Conservation (phyloP, 2,888 invertebrate genomes). For the Pammene aurita region DNA sequence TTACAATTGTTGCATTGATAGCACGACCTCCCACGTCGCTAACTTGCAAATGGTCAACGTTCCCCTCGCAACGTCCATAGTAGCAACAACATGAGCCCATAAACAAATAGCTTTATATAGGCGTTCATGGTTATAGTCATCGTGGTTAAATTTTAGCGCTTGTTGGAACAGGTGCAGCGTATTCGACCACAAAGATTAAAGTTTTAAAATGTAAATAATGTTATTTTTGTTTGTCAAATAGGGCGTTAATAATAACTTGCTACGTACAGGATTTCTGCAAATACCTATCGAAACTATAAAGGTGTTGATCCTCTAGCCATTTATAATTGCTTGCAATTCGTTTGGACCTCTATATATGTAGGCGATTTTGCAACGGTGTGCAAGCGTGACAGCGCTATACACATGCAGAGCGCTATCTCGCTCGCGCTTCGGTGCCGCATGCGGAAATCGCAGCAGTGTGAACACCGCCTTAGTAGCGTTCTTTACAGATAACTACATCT, state of each 20-base stretch:
- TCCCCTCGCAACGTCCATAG: constrained; percentile 9
- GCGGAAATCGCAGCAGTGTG: too few species aligned
- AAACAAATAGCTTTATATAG: constrained; percentile 30
- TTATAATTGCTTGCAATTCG: too few species aligned
- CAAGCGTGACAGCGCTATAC: too few species aligned
- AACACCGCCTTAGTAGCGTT: too few species aligned
- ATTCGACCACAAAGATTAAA: constrained; percentile 7
- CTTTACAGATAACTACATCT: too few species aligned
- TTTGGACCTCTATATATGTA: too few species aligned
- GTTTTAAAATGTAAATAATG: constrained; percentile 24
- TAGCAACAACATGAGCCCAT: constrained; percentile 16
- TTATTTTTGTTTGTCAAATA: background rate
- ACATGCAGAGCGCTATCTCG: too few species aligned
- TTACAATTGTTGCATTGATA: constrained; percentile 6
- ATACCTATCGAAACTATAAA: too few species aligned
- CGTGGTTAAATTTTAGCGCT: constrained; percentile 26
- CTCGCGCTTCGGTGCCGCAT: too few species aligned
- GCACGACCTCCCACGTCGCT: constrained; percentile 11
- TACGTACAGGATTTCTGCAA: background rate
- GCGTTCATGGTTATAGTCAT: constrained; percentile 31
- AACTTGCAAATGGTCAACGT: constrained; percentile 4
- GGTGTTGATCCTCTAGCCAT: too few species aligned
- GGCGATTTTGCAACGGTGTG: too few species aligned
- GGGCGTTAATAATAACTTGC: background rate
- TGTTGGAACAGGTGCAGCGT: constrained; percentile 37